Evolutionary conservation across 2,113 vertebrate species (phyloP).

Genomic region (Rhegmatorhina hoffmannsi): DNA sequence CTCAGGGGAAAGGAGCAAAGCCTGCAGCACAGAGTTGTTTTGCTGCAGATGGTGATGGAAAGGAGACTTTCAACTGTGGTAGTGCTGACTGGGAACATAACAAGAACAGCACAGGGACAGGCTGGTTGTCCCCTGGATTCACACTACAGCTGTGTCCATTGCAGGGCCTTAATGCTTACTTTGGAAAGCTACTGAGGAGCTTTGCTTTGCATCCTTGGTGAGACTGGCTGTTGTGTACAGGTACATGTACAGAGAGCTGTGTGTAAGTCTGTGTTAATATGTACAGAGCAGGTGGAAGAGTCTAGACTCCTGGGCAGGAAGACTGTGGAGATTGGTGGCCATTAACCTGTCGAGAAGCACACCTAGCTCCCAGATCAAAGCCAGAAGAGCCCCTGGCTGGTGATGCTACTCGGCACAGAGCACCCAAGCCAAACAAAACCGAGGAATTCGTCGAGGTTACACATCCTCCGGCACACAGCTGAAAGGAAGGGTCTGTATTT

Average conservation of each 20-base stretch:
- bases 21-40: accelerated
- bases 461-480: constrained; percentile 40
- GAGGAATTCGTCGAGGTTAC: constrained; percentile 31
- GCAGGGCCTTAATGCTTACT: background rate
- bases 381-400: background rate
- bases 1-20: background rate
- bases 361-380: constrained; percentile 21
- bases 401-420: background rate
- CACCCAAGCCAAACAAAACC: constrained; percentile 63
- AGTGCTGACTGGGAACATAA: background rate
- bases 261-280: constrained; percentile 17
- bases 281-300: constrained; percentile 48
- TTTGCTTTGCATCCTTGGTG: background rate
- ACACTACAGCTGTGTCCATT: background rate
- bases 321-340: background rate
- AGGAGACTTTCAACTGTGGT: background rate
- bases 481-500: constrained; percentile 74
- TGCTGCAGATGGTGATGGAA: background rate
- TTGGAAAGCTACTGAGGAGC: constrained; percentile 15
- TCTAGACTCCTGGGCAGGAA: constrained; percentile 5
- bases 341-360: constrained; percentile 10
- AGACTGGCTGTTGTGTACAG: background rate
- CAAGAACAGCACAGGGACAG: background rate
- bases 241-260: background rate
- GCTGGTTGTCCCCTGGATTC: background rate